Evolutionary conservation across 2,113 vertebrate genomes (phyloP), one percentile per base, ranked within the genome.

Genomic region (Genyomyrus donnyi): DNA sequence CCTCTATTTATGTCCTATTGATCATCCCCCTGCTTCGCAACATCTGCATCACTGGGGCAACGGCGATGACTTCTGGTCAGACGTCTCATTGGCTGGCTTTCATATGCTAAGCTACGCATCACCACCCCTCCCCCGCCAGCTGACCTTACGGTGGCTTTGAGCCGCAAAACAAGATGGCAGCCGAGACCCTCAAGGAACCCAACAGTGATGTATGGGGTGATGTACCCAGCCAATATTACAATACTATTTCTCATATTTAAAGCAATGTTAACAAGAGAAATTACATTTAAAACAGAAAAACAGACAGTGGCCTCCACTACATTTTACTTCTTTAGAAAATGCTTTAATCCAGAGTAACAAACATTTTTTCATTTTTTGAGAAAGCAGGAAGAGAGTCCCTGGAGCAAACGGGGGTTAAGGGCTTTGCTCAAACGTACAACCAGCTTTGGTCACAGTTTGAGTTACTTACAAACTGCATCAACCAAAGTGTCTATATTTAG

Each of bases 21-120:
- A 89, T 77, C 49, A 77, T 35, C 70, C 46, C 85, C 31, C 46
- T 50, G 66, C 66, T 46, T 35, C 49, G 66, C 88, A 89, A 52
- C 88, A 89, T 83, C 46, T 35, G n/a, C 88, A 89, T 89, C 74
- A 53, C 88, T 66, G 45, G 70, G 88, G 80, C 80, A 85, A 58
- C 35, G 39, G 53, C 50, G 24, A 45, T 49, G 52, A 48, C 52
- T 46, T 46, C 39, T 89, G 77, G 10, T 46, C 77, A 31, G n/a
- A 35, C 52, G 3, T 56, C 42, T 85, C 52, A 31, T 85, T 52
- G 9, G 50, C 89, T 89, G 77, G 35, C 52, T 83, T 62, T 31
- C 80, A n/a, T 85, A 52, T 46, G 50, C 50, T n/a, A 85, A 58
- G 77, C 42, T 3, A 53, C n/a, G 45, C 1, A 13, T 48, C 52